These are phyloP conservation scores for Petrocephalus microphthalmus DNA, from an alignment of 2,113 vertebrate genomes.

Conservation along the genomic window DNA sequence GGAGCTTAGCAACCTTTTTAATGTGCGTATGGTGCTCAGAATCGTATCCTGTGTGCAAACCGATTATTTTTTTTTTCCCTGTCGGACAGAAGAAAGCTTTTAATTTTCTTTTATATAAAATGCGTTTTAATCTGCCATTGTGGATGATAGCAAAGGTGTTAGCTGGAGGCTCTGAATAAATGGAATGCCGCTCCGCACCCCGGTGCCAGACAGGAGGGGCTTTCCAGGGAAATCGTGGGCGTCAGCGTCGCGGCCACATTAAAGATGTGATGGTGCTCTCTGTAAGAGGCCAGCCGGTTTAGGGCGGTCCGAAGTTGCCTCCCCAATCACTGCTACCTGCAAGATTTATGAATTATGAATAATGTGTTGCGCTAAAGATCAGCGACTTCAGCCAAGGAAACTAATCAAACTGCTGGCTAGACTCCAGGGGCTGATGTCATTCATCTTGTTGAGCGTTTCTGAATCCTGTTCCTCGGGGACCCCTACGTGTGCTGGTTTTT, in stretches of 20 bases:
- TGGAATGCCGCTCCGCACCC: not conserved
- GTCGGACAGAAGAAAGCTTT: not conserved
- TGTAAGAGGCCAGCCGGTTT: not conserved
- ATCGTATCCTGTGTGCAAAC: not conserved
- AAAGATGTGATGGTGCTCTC: not conserved
- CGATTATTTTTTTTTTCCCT: not conserved
- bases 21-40: not conserved
- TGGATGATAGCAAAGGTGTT: not conserved
- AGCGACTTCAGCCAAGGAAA: not conserved
- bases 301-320: not conserved
- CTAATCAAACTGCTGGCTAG: slow-evolving; percentile 10
- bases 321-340: not conserved
- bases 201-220: no score
- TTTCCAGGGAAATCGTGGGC: not conserved
- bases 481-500: not conserved
- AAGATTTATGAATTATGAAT: slow-evolving; percentile 3
- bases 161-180: not conserved
- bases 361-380: not conserved
- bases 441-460: slow-evolving; percentile 5
- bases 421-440: slow-evolving; percentile 13
- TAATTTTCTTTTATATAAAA: slow-evolving; percentile 3
- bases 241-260: not conserved
- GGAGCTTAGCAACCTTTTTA: not conserved
- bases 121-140: slow-evolving; percentile 1
- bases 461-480: not conserved